Percentiles rank a stretch among this genome's conserved stretches.
Evolutionary conservation across 1,140 invertebrate genomes (phyloP).

Genomic region (Leptinotarsa undecemlineata): DNA sequence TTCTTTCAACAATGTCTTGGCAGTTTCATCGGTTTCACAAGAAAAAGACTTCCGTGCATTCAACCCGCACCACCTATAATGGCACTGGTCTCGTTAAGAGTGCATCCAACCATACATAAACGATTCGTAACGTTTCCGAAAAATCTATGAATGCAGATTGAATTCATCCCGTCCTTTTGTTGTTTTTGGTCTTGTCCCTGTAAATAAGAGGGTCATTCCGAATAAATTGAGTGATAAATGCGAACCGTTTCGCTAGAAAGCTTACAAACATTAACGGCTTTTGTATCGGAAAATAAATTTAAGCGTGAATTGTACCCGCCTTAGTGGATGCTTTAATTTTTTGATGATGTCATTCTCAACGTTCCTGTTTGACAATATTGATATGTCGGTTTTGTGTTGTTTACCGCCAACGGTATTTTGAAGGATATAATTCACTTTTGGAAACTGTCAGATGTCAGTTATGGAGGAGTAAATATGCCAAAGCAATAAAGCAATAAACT

Average conservation of each 20-base stretch:
- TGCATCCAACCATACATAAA: constrained; percentile 6
- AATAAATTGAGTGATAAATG: constrained; percentile 23
- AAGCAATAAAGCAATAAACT: background rate
- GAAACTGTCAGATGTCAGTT: background rate
- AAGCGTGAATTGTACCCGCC: constrained; percentile 13
- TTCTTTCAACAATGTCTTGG: constrained; percentile 2
- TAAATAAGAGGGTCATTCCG: constrained; percentile 11
- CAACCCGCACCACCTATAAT: constrained; percentile 7
- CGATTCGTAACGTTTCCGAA: constrained; percentile 23
- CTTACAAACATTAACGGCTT: constrained; percentile 16
- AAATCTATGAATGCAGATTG: constrained; percentile 15
- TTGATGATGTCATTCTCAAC: constrained; percentile 5
- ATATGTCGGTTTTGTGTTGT: background rate
- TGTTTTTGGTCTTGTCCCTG: constrained; percentile 12
- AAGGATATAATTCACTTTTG: background rate
- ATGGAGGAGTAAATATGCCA: background rate
- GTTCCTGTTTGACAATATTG: constrained; percentile 5
- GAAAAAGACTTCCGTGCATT: background rate
- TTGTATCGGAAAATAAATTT: constrained; percentile 15
- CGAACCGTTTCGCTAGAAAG: constrained; percentile 12
- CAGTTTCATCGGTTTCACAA: background rate
- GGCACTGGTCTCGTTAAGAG: constrained; percentile 16
- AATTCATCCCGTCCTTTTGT: constrained; percentile 12
- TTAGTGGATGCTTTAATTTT: constrained; percentile 6
- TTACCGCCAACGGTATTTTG: background rate